These are phyloP conservation scores for Microcebus jonahi DNA, from an alignment of 2,113 vertebrate genomes.

Conservation along the genomic window DNA sequence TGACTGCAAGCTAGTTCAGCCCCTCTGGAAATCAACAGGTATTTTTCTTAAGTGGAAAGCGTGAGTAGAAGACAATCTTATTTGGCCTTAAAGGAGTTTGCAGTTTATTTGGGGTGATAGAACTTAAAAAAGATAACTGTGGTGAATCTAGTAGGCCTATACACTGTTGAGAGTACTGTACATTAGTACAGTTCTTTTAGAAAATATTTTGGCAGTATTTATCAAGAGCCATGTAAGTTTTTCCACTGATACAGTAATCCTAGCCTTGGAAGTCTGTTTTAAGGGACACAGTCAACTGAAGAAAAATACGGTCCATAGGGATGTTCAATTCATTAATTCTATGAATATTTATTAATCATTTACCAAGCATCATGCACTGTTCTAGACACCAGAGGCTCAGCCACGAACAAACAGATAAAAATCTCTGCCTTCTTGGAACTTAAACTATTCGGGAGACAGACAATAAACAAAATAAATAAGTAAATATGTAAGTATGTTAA, in stretches of 20 bases:
- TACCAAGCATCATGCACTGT: not conserved
- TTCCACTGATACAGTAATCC: not conserved
- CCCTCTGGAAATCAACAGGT: not conserved
- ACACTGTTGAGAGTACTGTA: not conserved
- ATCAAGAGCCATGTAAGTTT: not conserved
- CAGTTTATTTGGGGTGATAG: not conserved
- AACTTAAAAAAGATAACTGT: not conserved
- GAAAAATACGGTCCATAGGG: not conserved
- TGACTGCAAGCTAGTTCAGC: no score
- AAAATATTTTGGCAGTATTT: constrained; percentile 26
- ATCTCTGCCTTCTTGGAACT: constrained; percentile 6
- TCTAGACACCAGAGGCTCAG: not conserved
- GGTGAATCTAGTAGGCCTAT: not conserved
- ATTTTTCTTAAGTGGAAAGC: constrained; percentile 8
- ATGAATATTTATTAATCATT: not conserved
- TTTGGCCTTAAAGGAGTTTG: not conserved
- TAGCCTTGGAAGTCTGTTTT: constrained; percentile 9
- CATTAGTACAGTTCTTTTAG: not conserved
- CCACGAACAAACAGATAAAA: constrained; percentile 22
- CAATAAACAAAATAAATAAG: not conserved
- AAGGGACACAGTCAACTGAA: not conserved
- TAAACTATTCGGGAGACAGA: constrained; percentile 11
- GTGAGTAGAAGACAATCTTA: not conserved
- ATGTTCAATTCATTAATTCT: constrained; percentile 4
- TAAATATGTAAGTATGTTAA: constrained; percentile 13